Evolutionary conservation across 2,888 invertebrate genomes (phyloP), one percentile per base, ranked within the genome.

Genomic region (Brachylomia viminalis): DNA sequence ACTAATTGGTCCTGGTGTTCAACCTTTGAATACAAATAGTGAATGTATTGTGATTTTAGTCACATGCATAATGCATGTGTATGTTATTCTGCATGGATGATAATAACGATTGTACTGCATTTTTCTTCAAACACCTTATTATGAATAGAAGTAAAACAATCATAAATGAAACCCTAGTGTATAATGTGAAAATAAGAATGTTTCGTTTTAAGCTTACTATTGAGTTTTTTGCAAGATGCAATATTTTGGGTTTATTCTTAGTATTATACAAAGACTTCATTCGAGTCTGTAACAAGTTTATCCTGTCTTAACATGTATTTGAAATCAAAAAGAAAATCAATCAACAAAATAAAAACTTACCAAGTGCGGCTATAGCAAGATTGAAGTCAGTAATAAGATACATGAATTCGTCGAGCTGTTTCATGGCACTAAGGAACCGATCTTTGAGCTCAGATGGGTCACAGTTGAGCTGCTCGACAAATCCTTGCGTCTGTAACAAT

Each of bases 331-430:
- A 27, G 20, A 38, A 66, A 11, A 38, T 38, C 6, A 52, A 42
- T 8, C 1, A 72, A 0, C 0, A 23, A 30, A 27, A 27, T 2
- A 47, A 38, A 58, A 52, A 72, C 91, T 85, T 89, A 96, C 96
- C 94, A 72, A 95, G 82, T 88, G 94, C 92, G 7, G 87, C 88
- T 75, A 95, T 77, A 74, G 94, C 88, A 27, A 96, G 88, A 68
- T 96, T 95, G 77, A 96, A 94, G 81, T 96, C 96, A 0, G 96
- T 95, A 23, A 96, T 90, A 2, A 96, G 87, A 80, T 96, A 96
- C 74, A 91, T 95, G 77, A 92, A 95, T 72, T 96, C 95, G 45
- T 96, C 96, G 5, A 96, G 90, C 64, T 94, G 93, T 65, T 94
- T 93, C 95, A 96, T 95, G 58, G 93, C 89, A 52, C 77, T 91